Base-by-base conservation (phyloP, 1,140 invertebrate species). In the Ylistrum balloti region DNA sequence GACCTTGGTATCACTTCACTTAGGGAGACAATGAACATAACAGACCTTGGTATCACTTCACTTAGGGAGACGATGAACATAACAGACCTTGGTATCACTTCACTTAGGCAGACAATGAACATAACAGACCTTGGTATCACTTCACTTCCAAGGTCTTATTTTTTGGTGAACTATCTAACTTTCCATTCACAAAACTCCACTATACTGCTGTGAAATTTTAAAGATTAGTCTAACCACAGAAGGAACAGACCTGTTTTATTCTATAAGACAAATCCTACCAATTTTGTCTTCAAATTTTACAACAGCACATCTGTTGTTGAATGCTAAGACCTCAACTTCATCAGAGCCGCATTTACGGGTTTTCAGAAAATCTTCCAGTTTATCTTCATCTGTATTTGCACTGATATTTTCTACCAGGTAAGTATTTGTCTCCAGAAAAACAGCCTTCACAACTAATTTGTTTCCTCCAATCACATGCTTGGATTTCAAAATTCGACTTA, bases 231-330 rank as follows among this genome's bases (percentile, higher is more conserved):
- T n/a, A n/a, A n/a, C n/a, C n/a, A n/a, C n/a, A n/a, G 45, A 17
- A 48, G 20, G 20, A 17, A 1, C 20, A 48, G 22, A 48, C 45
- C 11, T 13, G 22, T 10, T 17, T 9, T 20, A 48, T 48, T 48
- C 22, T 5, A 74, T 74, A 74, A 28, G 7, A n/a, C 28, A 74
- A 74, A 74, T 74, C 22, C 3, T 74, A 74, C 56, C 56, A 28
- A 74, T 74, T 74, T 74, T 74, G 56, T 74, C 56, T 28, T 28
- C 56, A 74, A 74, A 74, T 74, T 74, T 74, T 9, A 74, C 56
- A 28, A 74, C 17, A 17, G 56, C 56, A 74, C 56, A 28, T 74
- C 56, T n/a, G 3, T 22, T 3, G 1, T 74, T 22, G 56, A 28
- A 28, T 11, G 9, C 56, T 7, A 74, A 17, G 1, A 28, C 56